phyloP scores from a whole-genome alignment of 2,888 invertebrate species.

The Timema cristinae region DNA sequence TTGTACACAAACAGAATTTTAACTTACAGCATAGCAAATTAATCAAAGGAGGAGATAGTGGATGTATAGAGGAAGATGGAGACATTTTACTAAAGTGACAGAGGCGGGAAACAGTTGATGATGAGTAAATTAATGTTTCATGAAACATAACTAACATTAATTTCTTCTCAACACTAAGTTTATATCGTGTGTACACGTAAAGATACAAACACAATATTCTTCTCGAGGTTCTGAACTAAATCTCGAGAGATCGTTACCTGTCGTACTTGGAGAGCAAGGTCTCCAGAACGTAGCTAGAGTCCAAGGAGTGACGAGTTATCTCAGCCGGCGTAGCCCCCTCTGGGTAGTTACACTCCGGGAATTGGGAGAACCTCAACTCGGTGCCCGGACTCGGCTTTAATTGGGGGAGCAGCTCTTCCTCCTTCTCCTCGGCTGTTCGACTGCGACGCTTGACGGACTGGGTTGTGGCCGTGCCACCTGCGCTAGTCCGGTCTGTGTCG shows the following conservation, averaged over 20 bases:
- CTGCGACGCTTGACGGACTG: constrained; percentile 44
- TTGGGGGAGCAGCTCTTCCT: constrained; percentile 74
- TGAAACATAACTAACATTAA: too few relatives aligned
- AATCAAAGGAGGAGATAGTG: too few relatives aligned
- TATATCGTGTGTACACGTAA: too few relatives aligned
- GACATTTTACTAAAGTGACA: too few relatives aligned
- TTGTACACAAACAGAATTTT: too few relatives aligned
- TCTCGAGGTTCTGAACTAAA: not conserved
- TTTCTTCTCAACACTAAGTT: too few relatives aligned
- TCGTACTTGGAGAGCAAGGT: constrained; percentile 56
- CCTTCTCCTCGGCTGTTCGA: constrained; percentile 55
- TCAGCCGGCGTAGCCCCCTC: constrained; percentile 74
- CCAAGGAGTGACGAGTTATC: constrained; percentile 81
- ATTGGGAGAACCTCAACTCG: constrained; percentile 69
- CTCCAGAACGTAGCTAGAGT: constrained; percentile 69
- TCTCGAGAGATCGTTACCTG: constrained; percentile 48
- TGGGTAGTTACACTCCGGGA: constrained; percentile 74
- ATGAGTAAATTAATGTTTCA: too few relatives aligned
- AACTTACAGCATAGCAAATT: too few relatives aligned
- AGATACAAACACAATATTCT: too few relatives aligned
- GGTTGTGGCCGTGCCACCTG: constrained; percentile 19
- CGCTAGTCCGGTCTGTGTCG: constrained; percentile 20
- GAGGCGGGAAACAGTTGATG: too few relatives aligned
- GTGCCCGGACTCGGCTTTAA: constrained; percentile 77
- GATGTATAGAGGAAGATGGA: too few relatives aligned